phyloP scores from a whole-genome alignment of 2,888 invertebrate genomes.

The Acrocera orbiculus region DNA sequence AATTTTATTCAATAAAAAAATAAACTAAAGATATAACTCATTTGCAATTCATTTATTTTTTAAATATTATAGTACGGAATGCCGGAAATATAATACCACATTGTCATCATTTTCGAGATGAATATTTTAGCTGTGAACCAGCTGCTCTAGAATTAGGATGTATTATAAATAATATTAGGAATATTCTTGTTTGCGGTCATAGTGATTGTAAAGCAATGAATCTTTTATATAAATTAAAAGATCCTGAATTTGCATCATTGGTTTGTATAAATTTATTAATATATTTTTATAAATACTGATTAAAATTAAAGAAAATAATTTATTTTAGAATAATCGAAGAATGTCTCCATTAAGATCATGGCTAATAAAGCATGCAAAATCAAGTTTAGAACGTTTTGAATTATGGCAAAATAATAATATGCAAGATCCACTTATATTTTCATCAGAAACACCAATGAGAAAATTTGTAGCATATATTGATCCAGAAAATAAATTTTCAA shows the following conservation, averaged over 20 bases:
- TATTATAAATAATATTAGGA: slow-evolving; percentile 73
- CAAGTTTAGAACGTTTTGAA: slow-evolving; percentile 68
- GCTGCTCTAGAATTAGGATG: slow-evolving; percentile 91
- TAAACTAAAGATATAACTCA: slow-evolving; percentile 3
- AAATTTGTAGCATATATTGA: slow-evolving; percentile 90
- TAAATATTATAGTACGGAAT: slow-evolving; percentile 80
- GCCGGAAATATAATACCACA: slow-evolving; percentile 92
- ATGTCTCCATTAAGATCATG: slow-evolving; percentile 80
- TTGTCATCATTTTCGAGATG: slow-evolving; percentile 69
- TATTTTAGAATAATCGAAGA: slow-evolving; percentile 44
- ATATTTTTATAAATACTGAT: neutral
- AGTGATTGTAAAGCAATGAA: slow-evolving; percentile 98
- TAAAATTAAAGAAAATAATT: neutral
- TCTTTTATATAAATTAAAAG: slow-evolving; percentile 63
- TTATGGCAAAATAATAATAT: slow-evolving; percentile 40
- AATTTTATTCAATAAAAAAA: slow-evolving; percentile 19
- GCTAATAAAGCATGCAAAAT: slow-evolving; percentile 72
- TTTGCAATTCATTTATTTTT: slow-evolving; percentile 1
- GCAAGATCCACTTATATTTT: slow-evolving; percentile 62
- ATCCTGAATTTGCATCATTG: slow-evolving; percentile 55
- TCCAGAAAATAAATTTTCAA: slow-evolving; percentile 69
- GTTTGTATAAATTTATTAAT: slow-evolving; percentile 26
- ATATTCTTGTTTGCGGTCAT: slow-evolving; percentile 92
- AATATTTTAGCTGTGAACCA: slow-evolving; percentile 84
- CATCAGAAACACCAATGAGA: slow-evolving; percentile 70